Evolutionary conservation across 2,888 invertebrate genomes (phyloP).

Genomic region (Gibbula magus): DNA sequence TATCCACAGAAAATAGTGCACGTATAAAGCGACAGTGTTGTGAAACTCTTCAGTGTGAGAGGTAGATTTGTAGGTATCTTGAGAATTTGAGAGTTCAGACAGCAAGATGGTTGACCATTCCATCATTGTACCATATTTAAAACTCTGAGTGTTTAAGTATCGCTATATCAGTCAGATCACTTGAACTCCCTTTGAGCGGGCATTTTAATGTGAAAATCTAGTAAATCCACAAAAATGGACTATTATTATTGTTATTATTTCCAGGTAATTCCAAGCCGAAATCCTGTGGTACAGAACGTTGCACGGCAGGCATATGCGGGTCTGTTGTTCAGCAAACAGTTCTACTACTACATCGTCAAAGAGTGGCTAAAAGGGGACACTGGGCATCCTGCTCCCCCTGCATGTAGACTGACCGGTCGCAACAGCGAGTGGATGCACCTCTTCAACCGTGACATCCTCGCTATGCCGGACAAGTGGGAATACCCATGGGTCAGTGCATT

Average conservation of each 20-base stretch:
- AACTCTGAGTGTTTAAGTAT: too few relatives aligned
- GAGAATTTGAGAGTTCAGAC: too few relatives aligned
- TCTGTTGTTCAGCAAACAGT: conserved; percentile 73
- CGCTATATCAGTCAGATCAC: too few relatives aligned
- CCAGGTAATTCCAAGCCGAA: conserved; percentile 57
- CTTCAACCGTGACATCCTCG: conserved; percentile 72
- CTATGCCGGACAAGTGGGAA: conserved; percentile 76
- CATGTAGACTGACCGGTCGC: conserved; percentile 45
- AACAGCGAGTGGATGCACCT: conserved; percentile 72
- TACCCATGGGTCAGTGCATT: conserved; percentile 73
- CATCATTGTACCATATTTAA: too few relatives aligned
- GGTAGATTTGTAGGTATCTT: too few relatives aligned
- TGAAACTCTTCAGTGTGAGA: too few relatives aligned
- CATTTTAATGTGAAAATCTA: too few relatives aligned
- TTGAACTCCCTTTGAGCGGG: too few relatives aligned
- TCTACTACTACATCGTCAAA: conserved; percentile 68
- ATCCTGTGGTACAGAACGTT: conserved; percentile 42
- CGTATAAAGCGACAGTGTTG: background rate
- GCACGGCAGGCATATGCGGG: conserved; percentile 71
- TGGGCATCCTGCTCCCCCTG: conserved; percentile 50
- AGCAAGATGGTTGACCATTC: too few relatives aligned
- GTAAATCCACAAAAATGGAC: too few relatives aligned
- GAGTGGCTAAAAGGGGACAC: conserved; percentile 66
- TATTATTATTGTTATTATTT: background rate
- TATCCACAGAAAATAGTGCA: too few relatives aligned